phyloP scores from a whole-genome alignment of 30 jellyfish, hydroid and myxozoan species.

The Aurelia aurita region DNA sequence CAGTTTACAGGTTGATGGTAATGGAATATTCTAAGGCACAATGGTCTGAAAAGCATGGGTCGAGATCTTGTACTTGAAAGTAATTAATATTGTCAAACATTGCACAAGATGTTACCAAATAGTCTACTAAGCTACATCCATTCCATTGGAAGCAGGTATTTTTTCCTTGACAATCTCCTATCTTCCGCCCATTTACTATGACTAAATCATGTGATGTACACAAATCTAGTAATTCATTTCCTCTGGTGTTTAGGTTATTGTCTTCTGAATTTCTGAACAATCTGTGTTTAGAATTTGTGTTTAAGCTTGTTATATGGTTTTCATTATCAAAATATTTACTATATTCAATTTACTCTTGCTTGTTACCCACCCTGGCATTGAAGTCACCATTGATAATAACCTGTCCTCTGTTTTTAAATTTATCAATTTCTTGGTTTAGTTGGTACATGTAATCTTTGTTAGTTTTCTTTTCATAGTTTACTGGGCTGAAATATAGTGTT shows the following conservation, averaged over 20 bases:
- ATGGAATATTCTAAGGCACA: background rate
- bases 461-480: too few relatives aligned
- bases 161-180: conserved; percentile 23
- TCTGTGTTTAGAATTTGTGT: conserved; percentile 11
- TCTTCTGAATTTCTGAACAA: conserved; percentile 5
- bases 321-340: conserved; percentile 5
- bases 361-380: too few relatives aligned
- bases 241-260: background rate
- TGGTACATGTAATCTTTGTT: too few relatives aligned
- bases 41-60: conserved; percentile 21
- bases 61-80: conserved; percentile 14
- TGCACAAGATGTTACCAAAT: background rate
- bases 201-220: background rate
- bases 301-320: background rate
- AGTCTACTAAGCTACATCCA: conserved; percentile 26
- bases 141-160: conserved; percentile 30
- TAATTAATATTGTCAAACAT: conserved; percentile 7
- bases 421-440: too few relatives aligned
- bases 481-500: too few relatives aligned
- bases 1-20: background rate
- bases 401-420: too few relatives aligned
- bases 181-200: conserved; percentile 10
- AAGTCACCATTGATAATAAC: too few relatives aligned
- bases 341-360: conserved; percentile 1
- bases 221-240: background rate